These are phyloP conservation scores for Semotilus atromaculatus DNA, from an alignment of 2,797 vertebrate species.

Conservation along the genomic window DNA sequence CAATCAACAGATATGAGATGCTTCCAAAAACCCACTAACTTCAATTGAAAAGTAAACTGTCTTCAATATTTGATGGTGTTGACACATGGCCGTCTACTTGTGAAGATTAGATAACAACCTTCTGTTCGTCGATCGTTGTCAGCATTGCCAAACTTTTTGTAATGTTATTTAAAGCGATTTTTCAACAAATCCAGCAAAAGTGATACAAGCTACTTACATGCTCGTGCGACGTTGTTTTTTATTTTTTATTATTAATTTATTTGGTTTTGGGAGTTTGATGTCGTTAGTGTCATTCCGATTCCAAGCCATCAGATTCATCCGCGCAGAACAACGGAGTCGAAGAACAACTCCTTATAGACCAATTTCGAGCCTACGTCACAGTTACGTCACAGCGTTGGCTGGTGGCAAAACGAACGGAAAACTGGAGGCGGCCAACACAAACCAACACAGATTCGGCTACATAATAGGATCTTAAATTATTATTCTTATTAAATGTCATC, in stretches of 20 bases:
- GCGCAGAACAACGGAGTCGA: not conserved
- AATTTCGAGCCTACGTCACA: no score
- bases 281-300: no score
- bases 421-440: no score
- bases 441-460: no score
- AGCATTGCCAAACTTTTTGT: not conserved
- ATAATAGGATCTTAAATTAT: no score
- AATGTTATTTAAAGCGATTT: not conserved
- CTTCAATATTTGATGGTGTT: no score
- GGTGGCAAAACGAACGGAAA: no score
- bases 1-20: not conserved
- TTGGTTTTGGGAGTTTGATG: not conserved
- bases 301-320: not conserved
- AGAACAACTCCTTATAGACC: not conserved
- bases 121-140: not conserved
- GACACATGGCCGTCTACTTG: not conserved
- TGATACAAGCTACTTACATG: not conserved
- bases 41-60: not conserved
- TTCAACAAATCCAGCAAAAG: not conserved
- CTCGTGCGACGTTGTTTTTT: not conserved
- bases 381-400: no score
- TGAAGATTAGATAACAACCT: no score
- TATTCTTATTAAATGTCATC: no score
- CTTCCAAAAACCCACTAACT: not conserved
- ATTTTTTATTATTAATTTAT: not conserved